Evolutionary conservation across 2,797 vertebrate genomes (phyloP).

Genomic region (Phoebastria nigripes): DNA sequence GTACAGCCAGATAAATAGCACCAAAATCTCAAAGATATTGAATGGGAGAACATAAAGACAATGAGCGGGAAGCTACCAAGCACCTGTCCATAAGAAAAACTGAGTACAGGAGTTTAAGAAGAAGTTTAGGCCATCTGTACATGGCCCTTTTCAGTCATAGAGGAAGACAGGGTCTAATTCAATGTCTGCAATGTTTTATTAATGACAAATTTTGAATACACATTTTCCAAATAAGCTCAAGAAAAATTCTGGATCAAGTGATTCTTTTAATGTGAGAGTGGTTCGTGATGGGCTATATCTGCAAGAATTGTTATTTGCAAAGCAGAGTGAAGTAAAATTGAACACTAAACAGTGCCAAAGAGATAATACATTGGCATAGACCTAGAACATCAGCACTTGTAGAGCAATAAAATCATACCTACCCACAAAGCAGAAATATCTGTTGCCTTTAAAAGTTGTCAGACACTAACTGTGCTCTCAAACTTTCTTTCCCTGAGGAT

Average conservation of each 20-base stretch:
- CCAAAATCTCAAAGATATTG: neutral
- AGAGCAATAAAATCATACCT: neutral
- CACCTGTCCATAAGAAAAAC: neutral
- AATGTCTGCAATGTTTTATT: neutral
- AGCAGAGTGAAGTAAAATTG: neutral
- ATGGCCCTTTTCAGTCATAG: neutral
- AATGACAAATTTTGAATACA: neutral
- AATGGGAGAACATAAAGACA: neutral
- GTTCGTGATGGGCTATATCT: neutral
- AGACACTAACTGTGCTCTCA: neutral
- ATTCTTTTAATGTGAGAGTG: neutral
- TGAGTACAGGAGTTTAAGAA: neutral
- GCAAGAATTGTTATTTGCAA: neutral
- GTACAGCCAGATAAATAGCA: neutral
- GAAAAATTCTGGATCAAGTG: neutral
- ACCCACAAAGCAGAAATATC: neutral
- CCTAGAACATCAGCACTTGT: neutral
- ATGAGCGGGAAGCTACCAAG: neutral
- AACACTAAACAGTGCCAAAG: accelerated
- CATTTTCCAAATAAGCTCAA: neutral
- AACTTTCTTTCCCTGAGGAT: neutral
- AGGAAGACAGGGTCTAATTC: neutral
- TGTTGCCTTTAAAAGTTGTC: neutral
- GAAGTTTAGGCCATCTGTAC: neutral
- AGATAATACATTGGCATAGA: neutral